phyloP scores from a whole-genome alignment of 2,888 invertebrate genomes.

The Drosophila kuntzei region DNA sequence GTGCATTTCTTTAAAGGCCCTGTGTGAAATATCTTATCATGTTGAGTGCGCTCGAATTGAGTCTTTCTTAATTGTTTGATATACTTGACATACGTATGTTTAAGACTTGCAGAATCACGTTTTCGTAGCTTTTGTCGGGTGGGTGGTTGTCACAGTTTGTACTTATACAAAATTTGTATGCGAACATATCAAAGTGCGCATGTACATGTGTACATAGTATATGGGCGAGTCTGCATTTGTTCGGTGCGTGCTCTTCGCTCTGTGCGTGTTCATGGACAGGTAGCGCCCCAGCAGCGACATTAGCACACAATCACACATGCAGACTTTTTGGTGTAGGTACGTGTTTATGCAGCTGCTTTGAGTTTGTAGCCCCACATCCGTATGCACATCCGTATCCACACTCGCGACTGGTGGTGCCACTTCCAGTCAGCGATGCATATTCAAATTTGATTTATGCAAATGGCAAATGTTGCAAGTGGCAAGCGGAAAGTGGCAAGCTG shows the following conservation, averaged over 20 bases:
- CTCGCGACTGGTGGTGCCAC: constrained; percentile 37
- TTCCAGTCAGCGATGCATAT: constrained; percentile 71
- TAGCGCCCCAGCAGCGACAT: constrained; percentile 18
- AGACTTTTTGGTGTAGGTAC: constrained; percentile 23
- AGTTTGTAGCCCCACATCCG: constrained; percentile 36
- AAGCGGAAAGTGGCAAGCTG: constrained; percentile 9
- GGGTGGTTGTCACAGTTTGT: constrained; percentile 20
- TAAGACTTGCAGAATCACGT: not conserved
- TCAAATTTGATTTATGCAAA: constrained; percentile 80
- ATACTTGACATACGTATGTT: no score
- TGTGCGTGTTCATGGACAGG: constrained; percentile 59
- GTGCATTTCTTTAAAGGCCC: no score
- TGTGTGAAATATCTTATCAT: no score
- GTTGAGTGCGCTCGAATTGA: no score
- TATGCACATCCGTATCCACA: constrained; percentile 18
- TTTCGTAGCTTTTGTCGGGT: constrained; percentile 33
- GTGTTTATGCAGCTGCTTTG: constrained; percentile 56
- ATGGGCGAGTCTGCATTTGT: constrained; percentile 53
- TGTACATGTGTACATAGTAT: constrained; percentile 18
- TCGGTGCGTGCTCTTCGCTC: constrained; percentile 59
- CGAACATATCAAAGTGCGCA: constrained; percentile 8
- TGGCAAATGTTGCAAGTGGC: constrained; percentile 58
- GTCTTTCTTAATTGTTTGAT: no score
- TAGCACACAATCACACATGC: constrained; percentile 3
- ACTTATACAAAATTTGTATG: constrained; percentile 4